Evolutionary conservation across 2,888 invertebrate species (phyloP).

Genomic region (Agriotes lineatus): DNA sequence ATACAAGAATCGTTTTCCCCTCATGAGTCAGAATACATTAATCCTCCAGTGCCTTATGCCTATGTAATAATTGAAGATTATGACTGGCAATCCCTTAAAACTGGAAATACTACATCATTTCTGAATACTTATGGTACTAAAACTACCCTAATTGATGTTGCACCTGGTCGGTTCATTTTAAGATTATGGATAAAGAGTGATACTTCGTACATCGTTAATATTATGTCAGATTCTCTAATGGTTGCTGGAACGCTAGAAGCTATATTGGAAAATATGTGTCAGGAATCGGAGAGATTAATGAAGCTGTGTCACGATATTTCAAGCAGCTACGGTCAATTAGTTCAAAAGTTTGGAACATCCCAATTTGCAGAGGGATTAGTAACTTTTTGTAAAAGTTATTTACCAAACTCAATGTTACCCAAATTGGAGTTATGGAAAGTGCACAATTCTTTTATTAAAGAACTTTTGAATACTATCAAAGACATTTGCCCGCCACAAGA

Average conservation of each 20-base stretch:
- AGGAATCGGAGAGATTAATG: constrained; percentile 55
- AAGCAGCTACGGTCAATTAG: constrained; percentile 56
- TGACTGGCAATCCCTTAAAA: constrained; percentile 53
- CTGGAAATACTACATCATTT: constrained; percentile 49
- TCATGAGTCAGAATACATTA: not conserved
- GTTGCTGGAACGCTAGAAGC: constrained; percentile 55
- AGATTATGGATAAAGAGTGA: constrained; percentile 58
- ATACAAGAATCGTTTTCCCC: not conserved
- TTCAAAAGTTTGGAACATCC: constrained; percentile 57
- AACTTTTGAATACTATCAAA: constrained; percentile 38
- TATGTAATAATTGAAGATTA: constrained; percentile 57
- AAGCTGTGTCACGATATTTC: constrained; percentile 55
- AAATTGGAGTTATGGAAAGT: constrained; percentile 31
- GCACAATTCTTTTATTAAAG: constrained; percentile 42
- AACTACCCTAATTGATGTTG: constrained; percentile 53
- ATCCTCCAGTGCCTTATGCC: constrained; percentile 35
- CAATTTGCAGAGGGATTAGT: constrained; percentile 49
- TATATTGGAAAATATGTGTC: constrained; percentile 54
- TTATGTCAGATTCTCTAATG: constrained; percentile 54
- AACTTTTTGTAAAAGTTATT: constrained; percentile 55
- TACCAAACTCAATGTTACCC: constrained; percentile 44
- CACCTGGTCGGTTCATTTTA: constrained; percentile 47
- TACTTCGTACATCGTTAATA: constrained; percentile 53
- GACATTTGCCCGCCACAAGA: constrained; percentile 23
- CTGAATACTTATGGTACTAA: constrained; percentile 56